Evolutionary conservation across 2,888 invertebrate genomes (phyloP).

Genomic region (Cerceris rybyensis): DNA sequence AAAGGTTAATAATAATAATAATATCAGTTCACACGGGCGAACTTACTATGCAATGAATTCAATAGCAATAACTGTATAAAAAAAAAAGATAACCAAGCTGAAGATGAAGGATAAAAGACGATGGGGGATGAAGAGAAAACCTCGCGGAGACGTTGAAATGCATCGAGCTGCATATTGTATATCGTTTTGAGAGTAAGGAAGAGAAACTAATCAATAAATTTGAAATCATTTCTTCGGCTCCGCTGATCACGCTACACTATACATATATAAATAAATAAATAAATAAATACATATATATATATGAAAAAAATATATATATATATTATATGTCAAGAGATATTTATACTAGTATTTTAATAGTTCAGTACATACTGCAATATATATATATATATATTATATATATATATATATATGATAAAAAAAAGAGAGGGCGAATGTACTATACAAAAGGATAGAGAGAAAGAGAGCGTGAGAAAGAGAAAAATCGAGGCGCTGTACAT

Average conservation of each 20-base stretch:
- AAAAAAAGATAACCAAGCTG: conserved; percentile 33
- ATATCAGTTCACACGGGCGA: conserved; percentile 63
- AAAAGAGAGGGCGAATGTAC: conserved; percentile 14
- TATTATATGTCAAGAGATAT: conserved; percentile 79
- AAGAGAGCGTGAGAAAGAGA: conserved; percentile 51
- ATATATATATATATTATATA: conserved; percentile 64
- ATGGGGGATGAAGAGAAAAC: conserved; percentile 36
- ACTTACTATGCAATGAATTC: conserved; percentile 80
- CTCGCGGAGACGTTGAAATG: conserved; percentile 65
- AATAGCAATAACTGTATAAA: conserved; percentile 79
- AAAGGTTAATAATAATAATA: conserved; percentile 14
- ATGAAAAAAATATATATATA: conserved; percentile 64
- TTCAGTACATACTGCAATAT: conserved; percentile 76
- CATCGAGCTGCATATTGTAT: conserved; percentile 34
- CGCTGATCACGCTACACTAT: conserved; percentile 73
- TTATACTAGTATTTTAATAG: conserved; percentile 82
- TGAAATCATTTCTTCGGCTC: conserved; percentile 65
- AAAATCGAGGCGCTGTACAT: conserved; percentile 75
- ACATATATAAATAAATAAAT: conserved; percentile 71
- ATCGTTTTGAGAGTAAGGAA: conserved; percentile 44
- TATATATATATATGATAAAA: conserved; percentile 54
- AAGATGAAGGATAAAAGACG: conserved; percentile 25
- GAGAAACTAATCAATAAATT: conserved; percentile 12
- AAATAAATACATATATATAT: conserved; percentile 65
- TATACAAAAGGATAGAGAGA: conserved; percentile 41